Evolutionary conservation across 2,113 vertebrate species (phyloP).

Genomic region (Dolichotis patagonum): DNA sequence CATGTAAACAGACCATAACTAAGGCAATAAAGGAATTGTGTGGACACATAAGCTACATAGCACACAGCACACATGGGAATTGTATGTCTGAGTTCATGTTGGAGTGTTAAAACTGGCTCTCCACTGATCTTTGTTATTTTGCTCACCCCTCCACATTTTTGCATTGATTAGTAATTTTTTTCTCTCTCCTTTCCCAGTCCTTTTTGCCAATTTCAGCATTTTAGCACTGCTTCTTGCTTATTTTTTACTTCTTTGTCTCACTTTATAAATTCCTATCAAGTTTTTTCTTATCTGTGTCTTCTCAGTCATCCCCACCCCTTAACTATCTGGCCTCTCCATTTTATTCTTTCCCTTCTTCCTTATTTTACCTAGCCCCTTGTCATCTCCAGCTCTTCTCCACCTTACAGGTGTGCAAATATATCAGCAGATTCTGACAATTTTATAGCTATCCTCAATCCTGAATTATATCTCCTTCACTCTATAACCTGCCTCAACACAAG

Average conservation of each 20-base stretch:
- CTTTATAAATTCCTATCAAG: not conserved
- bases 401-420: not conserved
- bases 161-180: not conserved
- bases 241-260: not conserved
- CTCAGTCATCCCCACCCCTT: not conserved
- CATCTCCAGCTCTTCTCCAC: not conserved
- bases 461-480: not conserved
- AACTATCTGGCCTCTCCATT: not conserved
- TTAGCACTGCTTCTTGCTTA: not conserved
- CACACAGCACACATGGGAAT: not conserved
- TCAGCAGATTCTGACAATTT: not conserved
- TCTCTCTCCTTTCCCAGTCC: not conserved
- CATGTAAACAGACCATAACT: not conserved
- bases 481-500: not conserved
- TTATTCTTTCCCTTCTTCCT: not conserved
- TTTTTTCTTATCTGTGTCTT: not conserved
- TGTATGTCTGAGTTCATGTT: not conserved
- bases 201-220: not conserved
- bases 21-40: not conserved
- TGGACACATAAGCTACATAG: not conserved
- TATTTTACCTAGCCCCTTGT: not conserved
- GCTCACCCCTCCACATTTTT: not conserved
- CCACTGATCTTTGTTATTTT: not conserved
- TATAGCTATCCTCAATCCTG: not conserved
- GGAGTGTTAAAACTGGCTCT: not conserved